Percentiles rank a stretch among this genome's conserved stretches.
Evolutionary conservation across 2,888 invertebrate genomes (phyloP).

Genomic region (Drosophila cognata): DNA sequence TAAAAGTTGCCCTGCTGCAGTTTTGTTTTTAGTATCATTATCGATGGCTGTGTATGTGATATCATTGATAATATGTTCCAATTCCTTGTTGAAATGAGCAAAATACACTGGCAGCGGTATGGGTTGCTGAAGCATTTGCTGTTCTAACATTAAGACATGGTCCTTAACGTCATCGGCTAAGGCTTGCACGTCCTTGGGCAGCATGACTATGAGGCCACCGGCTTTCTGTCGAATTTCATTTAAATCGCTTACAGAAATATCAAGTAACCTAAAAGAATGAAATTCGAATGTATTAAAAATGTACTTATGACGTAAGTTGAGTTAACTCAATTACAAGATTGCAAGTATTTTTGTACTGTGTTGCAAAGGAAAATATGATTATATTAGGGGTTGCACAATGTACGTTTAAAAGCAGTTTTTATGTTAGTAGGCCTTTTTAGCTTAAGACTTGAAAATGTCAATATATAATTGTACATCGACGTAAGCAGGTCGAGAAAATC

Average conservation of each 20-base stretch:
- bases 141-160: slow-evolving; percentile 92
- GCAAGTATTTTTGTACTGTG: background rate
- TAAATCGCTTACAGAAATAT: slow-evolving; percentile 92
- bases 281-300: background rate
- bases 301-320: background rate
- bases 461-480: background rate
- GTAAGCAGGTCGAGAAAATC: background rate
- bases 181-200: slow-evolving; percentile 90
- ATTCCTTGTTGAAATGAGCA: slow-evolving; percentile 89
- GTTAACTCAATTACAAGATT: background rate
- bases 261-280: slow-evolving; percentile 86
- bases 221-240: slow-evolving; percentile 91
- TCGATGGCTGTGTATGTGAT: slow-evolving; percentile 86
- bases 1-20: slow-evolving; percentile 93
- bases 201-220: slow-evolving; percentile 93
- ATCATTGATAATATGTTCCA: slow-evolving; percentile 91
- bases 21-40: slow-evolving; percentile 86
- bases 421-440: background rate
- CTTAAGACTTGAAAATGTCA: background rate
- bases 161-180: slow-evolving; percentile 89
- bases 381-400: background rate
- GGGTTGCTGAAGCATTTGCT: slow-evolving; percentile 92
- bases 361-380: background rate
- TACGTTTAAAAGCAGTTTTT: background rate
- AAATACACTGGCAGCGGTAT: slow-evolving; percentile 95